Evolutionary conservation across 2,113 vertebrate species (phyloP).

Genomic region (Podarcis raffonei): DNA sequence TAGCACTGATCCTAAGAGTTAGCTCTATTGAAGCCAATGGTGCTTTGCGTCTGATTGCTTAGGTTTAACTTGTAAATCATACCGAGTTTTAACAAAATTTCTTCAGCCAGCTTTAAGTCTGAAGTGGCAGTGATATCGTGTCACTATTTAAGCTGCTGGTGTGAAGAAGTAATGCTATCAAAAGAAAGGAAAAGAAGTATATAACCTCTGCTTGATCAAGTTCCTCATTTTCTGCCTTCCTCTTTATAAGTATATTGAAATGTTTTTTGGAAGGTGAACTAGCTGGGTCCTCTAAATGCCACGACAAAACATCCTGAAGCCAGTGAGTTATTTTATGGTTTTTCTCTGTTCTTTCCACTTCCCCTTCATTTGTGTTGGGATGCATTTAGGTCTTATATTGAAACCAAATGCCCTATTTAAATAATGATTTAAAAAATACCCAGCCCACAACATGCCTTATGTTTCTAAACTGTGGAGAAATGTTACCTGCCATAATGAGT

Average conservation of each 20-base stretch:
- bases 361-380: not conserved
- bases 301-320: not conserved
- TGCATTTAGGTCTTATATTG: not conserved
- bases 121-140: too few relatives aligned
- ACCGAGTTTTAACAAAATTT: too few relatives aligned
- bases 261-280: not conserved
- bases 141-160: too few relatives aligned
- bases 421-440: not conserved
- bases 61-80: too few relatives aligned
- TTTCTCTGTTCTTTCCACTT: not conserved
- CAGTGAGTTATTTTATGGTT: not conserved
- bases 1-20: too few relatives aligned
- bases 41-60: too few relatives aligned
- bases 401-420: not conserved
- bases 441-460: not conserved
- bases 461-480: conserved; percentile 26
- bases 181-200: too few relatives aligned
- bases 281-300: not conserved
- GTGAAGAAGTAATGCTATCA: too few relatives aligned
- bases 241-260: not conserved
- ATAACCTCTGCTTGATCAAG: too few relatives aligned
- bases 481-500: not conserved
- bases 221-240: too few relatives aligned
- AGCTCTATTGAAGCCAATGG: too few relatives aligned
- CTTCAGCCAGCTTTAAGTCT: too few relatives aligned